Evolutionary conservation across 1,140 invertebrate genomes (phyloP).

Genomic region (Trichoplusia ni): DNA sequence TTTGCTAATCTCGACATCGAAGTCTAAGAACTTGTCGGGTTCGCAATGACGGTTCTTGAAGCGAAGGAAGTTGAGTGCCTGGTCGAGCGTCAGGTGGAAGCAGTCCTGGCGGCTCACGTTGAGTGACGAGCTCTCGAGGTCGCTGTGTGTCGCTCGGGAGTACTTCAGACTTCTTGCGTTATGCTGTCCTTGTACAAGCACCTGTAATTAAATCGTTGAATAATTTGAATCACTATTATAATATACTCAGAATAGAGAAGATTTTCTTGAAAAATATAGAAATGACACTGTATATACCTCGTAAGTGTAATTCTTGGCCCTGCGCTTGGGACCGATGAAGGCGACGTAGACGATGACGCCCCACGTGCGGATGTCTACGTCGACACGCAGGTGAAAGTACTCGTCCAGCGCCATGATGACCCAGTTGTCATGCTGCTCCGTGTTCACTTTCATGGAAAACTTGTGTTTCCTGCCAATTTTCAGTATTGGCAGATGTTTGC

Average conservation of each 20-base stretch:
- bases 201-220: slow-evolving; percentile 39
- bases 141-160: slow-evolving; percentile 62
- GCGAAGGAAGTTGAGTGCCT: slow-evolving; percentile 62
- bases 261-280: no score
- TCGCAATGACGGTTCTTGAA: slow-evolving; percentile 53
- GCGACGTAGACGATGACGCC: slow-evolving; percentile 58
- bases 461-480: slow-evolving; percentile 51
- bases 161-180: slow-evolving; percentile 56
- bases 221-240: no score
- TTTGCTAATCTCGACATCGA: slow-evolving; percentile 54
- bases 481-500: slow-evolving; percentile 48
- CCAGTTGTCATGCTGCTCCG: slow-evolving; percentile 58
- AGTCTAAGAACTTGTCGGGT: slow-evolving; percentile 55
- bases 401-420: slow-evolving; percentile 53
- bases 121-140: slow-evolving; percentile 57
- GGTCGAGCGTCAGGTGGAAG: slow-evolving; percentile 68
- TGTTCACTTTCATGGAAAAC: slow-evolving; percentile 59
- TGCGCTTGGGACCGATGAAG: slow-evolving; percentile 65
- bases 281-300: slow-evolving; percentile 45
- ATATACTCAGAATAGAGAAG: no score
- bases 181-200: slow-evolving; percentile 53
- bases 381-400: slow-evolving; percentile 60
- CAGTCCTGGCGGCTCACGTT: slow-evolving; percentile 63
- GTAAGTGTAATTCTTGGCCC: slow-evolving; percentile 55
- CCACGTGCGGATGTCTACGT: slow-evolving; percentile 56